A percentile compares a stretch with the other conserved stretches of the same genome.
Evolutionary conservation across 2,797 vertebrate species (phyloP).

Genomic region (Labroides dimidiatus): DNA sequence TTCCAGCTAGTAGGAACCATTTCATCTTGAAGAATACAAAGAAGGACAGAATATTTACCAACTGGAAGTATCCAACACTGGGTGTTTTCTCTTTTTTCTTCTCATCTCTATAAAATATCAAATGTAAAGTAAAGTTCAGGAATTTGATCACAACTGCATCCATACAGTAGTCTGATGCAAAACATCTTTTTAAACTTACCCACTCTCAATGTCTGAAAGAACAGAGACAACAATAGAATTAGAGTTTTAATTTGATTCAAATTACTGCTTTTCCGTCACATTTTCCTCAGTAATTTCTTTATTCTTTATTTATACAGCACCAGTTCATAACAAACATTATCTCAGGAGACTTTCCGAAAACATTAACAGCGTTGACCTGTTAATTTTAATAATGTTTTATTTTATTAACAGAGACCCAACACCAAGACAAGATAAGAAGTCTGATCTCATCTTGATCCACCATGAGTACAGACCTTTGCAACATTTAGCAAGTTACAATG

Average conservation of each 20-base stretch:
- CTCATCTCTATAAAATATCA: slow-evolving; percentile 64
- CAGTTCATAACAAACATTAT: too few relatives aligned
- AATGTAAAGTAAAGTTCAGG: background rate
- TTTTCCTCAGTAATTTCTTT: too few relatives aligned
- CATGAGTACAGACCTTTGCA: too few relatives aligned
- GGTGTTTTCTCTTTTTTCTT: slow-evolving; percentile 61
- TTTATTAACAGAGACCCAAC: too few relatives aligned
- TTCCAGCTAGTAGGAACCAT: too few relatives aligned
- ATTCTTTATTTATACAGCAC: too few relatives aligned
- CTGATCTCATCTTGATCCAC: too few relatives aligned
- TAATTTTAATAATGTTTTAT: too few relatives aligned
- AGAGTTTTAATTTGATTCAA: background rate
- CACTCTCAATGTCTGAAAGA: slow-evolving; percentile 37
- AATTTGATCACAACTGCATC: slow-evolving; percentile 9
- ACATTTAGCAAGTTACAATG: too few relatives aligned
- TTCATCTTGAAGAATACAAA: background rate
- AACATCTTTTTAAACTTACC: slow-evolving; percentile 56
- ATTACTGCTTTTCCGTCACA: background rate
- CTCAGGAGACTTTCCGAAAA: too few relatives aligned
- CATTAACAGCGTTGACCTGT: too few relatives aligned
- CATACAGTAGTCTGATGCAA: slow-evolving; percentile 3
- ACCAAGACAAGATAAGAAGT: too few relatives aligned
- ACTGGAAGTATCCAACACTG: slow-evolving; percentile 83
- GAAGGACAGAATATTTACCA: slow-evolving; percentile 71
- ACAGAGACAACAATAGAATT: background rate